These are phyloP conservation scores for Dryoscopus gambensis DNA, from an alignment of 2,113 vertebrate species.

Conservation along the genomic window DNA sequence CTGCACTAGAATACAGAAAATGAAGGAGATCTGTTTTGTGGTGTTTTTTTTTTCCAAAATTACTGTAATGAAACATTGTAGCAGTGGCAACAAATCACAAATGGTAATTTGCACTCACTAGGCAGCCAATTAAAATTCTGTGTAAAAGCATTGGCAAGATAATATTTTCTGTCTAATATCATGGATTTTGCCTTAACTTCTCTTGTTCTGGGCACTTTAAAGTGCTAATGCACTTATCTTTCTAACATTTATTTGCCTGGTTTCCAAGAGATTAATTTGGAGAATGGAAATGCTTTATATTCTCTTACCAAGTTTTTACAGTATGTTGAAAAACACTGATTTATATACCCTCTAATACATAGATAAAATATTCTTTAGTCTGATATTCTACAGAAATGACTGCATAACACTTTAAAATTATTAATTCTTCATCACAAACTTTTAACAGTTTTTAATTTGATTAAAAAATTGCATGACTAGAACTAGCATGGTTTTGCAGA, in stretches of 20 bases:
- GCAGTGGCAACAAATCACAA: constrained; percentile 21
- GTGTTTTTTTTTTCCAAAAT: neutral
- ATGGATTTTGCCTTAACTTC: constrained; percentile 24
- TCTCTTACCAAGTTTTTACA: neutral
- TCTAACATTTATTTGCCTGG: neutral
- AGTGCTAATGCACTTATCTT: constrained; percentile 10
- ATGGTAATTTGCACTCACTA: constrained; percentile 27
- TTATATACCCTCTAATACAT: neutral
- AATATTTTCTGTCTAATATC: constrained; percentile 26
- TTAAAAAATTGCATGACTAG: neutral
- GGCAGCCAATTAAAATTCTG: constrained; percentile 41
- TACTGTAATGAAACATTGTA: constrained; percentile 21
- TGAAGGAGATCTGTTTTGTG: neutral
- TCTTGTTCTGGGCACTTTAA: neutral
- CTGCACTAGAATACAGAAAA: neutral
- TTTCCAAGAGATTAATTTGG: neutral
- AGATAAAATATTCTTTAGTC: neutral
- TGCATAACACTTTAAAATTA: neutral
- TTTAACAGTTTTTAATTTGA: neutral
- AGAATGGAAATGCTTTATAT: neutral
- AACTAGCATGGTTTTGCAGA: neutral
- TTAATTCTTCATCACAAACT: neutral
- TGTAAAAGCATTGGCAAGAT: constrained; percentile 32
- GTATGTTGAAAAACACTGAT: neutral
- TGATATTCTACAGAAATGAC: neutral